Conservation (phyloP, 2,797 vertebrate genomes). For the Monodelphis domestica region DNA sequence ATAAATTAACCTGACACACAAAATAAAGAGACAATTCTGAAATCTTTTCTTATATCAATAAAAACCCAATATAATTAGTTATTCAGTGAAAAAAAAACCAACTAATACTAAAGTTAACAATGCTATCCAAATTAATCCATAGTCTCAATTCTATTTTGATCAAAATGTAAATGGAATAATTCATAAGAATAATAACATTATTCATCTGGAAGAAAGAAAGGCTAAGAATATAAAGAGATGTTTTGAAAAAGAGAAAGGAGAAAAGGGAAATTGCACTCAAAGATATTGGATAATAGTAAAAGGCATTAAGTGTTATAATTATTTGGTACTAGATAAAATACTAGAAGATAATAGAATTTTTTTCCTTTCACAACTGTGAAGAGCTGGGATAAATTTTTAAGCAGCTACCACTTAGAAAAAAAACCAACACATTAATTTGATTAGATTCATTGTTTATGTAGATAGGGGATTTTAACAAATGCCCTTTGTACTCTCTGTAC, state of each 20-base stretch:
- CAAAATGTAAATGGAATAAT: background rate
- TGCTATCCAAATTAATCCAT: background rate
- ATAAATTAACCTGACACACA: background rate
- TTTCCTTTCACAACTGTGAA: background rate
- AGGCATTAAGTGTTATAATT: background rate
- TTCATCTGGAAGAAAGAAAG: background rate
- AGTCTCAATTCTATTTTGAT: background rate
- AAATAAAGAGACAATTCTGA: background rate
- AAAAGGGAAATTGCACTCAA: background rate
- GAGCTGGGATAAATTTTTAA: background rate
- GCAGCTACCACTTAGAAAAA: background rate
- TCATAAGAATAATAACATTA: background rate
- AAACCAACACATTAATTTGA: background rate
- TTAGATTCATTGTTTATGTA: background rate
- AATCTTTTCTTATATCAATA: background rate
- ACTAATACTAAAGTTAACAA: background rate
- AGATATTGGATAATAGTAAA: background rate
- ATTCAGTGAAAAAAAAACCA: no score
- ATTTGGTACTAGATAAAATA: background rate
- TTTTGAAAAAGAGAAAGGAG: background rate
- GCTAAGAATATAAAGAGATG: background rate
- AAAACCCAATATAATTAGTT: background rate
- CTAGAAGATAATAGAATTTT: slow-evolving; percentile 27
- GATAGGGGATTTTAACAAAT: background rate
- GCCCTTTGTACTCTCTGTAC: background rate